Conservation (phyloP, 2,113 vertebrate genomes). For the Tenrec ecaudatus region DNA sequence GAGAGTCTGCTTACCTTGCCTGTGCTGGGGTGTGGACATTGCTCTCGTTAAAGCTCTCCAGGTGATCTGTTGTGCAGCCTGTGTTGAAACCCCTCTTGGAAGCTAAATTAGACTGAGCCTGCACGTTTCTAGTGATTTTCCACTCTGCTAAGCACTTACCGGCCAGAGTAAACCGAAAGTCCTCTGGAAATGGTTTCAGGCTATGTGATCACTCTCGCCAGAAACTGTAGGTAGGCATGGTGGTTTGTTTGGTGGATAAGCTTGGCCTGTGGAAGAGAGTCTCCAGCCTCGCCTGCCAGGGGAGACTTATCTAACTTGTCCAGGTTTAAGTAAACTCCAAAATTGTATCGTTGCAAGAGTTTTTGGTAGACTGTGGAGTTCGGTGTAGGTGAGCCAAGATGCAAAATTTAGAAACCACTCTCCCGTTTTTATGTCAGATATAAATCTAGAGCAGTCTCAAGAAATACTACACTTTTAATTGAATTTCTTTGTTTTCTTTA, state of each 20-base stretch:
- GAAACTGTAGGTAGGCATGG: background rate
- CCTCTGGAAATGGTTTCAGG: background rate
- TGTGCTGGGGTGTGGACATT: background rate
- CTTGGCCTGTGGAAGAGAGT: background rate
- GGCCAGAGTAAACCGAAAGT: background rate
- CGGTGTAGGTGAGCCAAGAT: slow-evolving; percentile 44
- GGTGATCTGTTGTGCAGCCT: background rate
- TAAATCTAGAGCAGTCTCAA: too few relatives aligned
- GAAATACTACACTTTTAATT: slow-evolving; percentile 44
- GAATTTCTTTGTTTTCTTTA: background rate
- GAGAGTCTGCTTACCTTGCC: slow-evolving; percentile 19
- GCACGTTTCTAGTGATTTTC: background rate
- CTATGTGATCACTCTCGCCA: background rate
- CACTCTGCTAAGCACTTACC: background rate
- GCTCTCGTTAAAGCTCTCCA: background rate
- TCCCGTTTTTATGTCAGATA: too few relatives aligned
- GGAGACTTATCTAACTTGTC: background rate
- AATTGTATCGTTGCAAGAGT: slow-evolving; percentile 5
- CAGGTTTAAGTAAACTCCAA: background rate
- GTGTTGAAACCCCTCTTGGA: background rate
- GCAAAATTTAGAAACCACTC: background rate
- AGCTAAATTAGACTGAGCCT: background rate
- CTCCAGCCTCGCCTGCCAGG: background rate
- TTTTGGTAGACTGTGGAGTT: slow-evolving; percentile 34
- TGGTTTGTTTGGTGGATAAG: background rate